Evolutionary conservation across 2,113 vertebrate genomes (phyloP).

Genomic region (Toxostoma redivivum): DNA sequence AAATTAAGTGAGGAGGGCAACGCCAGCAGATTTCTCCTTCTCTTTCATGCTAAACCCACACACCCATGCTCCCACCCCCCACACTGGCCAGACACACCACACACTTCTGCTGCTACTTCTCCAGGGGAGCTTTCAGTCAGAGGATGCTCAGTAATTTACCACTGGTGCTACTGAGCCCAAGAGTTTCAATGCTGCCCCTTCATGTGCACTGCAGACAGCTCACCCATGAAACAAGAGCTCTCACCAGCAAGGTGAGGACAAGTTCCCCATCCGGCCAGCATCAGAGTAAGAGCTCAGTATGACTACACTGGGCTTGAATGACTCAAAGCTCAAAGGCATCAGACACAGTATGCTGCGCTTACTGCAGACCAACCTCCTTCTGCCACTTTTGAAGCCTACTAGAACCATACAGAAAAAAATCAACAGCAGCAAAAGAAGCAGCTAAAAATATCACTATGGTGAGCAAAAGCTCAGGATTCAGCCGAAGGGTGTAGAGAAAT

Average conservation of each 20-base stretch:
- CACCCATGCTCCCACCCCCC: rapidly evolving
- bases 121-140: background rate
- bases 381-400: background rate
- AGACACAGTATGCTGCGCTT: background rate
- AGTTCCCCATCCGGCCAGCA: background rate
- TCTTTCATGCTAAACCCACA: background rate
- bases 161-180: background rate
- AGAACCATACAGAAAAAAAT: background rate
- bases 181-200: background rate
- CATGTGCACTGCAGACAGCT: background rate
- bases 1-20: background rate
- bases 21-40: rapidly evolving
- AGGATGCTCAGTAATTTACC: background rate
- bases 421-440: background rate
- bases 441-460: rapidly evolving
- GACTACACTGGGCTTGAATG: background rate
- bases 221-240: background rate
- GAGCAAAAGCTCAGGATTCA: background rate
- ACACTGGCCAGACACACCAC: background rate
- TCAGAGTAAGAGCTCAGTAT: background rate
- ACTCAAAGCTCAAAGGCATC: background rate
- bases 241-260: background rate
- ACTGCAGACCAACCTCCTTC: background rate
- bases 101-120: background rate
- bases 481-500: background rate